These are phyloP conservation scores for Melipona beecheii DNA, from an alignment of 2,888 invertebrate species.

Conservation along the genomic window DNA sequence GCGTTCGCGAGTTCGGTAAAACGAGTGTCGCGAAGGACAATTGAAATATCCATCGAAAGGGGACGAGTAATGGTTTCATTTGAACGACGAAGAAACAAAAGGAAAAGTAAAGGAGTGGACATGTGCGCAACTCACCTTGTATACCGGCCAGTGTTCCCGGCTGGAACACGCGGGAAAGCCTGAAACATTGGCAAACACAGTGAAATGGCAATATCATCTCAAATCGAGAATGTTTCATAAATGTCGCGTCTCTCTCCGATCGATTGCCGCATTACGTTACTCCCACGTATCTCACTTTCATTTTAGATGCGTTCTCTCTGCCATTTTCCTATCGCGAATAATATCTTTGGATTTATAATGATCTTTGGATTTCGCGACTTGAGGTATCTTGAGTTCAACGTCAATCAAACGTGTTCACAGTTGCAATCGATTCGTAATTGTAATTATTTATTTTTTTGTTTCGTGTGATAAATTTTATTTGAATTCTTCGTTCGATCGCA, in stretches of 20 bases:
- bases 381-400: no score
- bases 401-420: neutral
- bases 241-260: neutral
- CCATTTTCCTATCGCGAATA: neutral
- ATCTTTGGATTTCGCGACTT: neutral
- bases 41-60: neutral
- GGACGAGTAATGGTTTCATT: neutral
- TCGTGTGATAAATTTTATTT: no score
- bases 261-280: neutral
- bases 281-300: neutral
- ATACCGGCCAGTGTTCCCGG: conserved; percentile 92
- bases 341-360: neutral
- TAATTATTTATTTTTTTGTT: no score
- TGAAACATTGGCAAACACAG: conserved; percentile 85
- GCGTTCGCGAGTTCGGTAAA: no score
- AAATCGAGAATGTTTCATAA: conserved; percentile 9
- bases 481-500: no score
- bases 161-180: conserved; percentile 92
- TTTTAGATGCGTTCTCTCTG: neutral
- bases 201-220: neutral
- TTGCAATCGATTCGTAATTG: no score
- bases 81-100: neutral
- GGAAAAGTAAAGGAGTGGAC: neutral
- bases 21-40: no score
- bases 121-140: conserved; percentile 87